Conservation (phyloP, 1,140 invertebrate species). For the Drosophila leontia region DNA sequence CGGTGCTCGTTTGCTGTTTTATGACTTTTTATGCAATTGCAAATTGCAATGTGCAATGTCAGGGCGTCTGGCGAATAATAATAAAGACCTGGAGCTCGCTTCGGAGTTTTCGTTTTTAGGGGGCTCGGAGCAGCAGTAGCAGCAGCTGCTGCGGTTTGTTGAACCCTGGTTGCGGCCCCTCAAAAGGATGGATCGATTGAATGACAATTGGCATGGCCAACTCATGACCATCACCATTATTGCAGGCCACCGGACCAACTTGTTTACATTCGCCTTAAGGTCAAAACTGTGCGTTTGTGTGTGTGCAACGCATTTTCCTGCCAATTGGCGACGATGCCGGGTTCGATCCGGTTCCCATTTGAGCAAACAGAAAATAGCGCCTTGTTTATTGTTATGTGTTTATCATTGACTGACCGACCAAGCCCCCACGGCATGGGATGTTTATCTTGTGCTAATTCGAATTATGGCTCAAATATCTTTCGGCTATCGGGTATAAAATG, state of each 20-base stretch:
- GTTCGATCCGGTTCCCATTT: constrained; percentile 40
- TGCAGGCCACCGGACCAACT: constrained; percentile 13
- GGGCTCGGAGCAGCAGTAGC: neutral
- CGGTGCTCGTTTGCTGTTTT: constrained; percentile 30
- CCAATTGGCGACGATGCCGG: constrained; percentile 29
- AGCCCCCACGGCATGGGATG: constrained; percentile 14
- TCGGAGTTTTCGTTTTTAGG: neutral
- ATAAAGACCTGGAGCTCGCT: constrained; percentile 33
- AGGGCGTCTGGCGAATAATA: constrained; percentile 35
- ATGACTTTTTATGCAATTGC: constrained; percentile 53
- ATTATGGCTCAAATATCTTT: constrained; percentile 38
- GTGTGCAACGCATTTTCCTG: constrained; percentile 21
- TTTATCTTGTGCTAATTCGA: constrained; percentile 49
- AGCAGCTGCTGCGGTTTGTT: constrained; percentile 46
- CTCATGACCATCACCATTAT: neutral
- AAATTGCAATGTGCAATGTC: constrained; percentile 37
- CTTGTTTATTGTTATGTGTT: constrained; percentile 35
- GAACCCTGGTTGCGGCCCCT: constrained; percentile 23
- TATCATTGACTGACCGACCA: constrained; percentile 24
- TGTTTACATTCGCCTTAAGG: constrained; percentile 46
- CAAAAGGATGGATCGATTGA: constrained; percentile 23
- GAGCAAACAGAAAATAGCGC: constrained; percentile 19
- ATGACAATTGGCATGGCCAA: constrained; percentile 19
- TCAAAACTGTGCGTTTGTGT: constrained; percentile 13
- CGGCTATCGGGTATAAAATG: neutral